Conservation (phyloP, 2,113 vertebrate genomes). For the Damaliscus lunatus region DNA sequence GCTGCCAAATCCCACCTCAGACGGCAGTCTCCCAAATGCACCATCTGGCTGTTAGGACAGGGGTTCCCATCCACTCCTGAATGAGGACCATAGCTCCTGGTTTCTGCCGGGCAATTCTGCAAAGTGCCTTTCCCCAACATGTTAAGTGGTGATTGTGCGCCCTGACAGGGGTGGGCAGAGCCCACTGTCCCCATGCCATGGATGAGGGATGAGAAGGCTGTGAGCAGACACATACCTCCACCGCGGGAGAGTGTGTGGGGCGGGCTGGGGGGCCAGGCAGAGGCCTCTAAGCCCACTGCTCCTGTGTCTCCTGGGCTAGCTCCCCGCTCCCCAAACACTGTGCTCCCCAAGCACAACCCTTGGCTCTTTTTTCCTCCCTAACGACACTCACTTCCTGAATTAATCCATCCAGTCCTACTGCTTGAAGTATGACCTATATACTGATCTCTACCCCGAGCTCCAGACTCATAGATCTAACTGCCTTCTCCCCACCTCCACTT, state of each 20-base stretch:
- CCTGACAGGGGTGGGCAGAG: neutral
- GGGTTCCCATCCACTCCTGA: neutral
- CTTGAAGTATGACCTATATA: neutral
- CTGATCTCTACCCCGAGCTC: neutral
- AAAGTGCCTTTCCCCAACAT: neutral
- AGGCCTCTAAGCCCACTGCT: neutral
- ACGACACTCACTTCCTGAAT: neutral
- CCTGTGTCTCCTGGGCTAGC: neutral
- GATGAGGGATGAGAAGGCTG: neutral
- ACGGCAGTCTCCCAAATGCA: fast-evolving
- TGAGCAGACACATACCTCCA: neutral
- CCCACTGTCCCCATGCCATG: neutral
- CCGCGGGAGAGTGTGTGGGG: neutral
- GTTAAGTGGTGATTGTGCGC: neutral
- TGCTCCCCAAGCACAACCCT: neutral
- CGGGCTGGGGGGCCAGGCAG: fast-evolving
- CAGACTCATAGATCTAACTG: neutral
- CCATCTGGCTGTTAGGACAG: neutral
- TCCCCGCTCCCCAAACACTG: neutral
- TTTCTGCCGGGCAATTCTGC: neutral
- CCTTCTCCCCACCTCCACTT: neutral
- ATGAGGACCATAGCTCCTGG: neutral
- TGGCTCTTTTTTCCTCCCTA: neutral
- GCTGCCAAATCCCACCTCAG: neutral
- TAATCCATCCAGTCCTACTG: neutral